Evolutionary conservation across 1,140 invertebrate genomes (phyloP).

Genomic region (Ericerus pela): DNA sequence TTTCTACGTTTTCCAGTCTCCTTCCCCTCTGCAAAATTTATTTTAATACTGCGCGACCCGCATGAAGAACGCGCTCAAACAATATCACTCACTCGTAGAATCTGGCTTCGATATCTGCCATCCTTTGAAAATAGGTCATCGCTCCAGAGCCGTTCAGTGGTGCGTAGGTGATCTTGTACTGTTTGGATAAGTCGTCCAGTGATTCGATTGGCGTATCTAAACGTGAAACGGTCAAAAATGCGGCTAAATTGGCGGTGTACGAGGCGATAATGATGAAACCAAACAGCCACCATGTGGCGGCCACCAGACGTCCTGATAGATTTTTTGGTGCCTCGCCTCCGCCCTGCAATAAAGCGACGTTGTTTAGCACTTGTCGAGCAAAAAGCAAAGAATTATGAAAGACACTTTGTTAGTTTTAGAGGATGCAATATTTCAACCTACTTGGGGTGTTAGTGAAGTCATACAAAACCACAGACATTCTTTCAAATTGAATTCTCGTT

Average conservation of each 20-base stretch:
- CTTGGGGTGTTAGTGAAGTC: constrained; percentile 90
- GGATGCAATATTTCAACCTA: constrained; percentile 18
- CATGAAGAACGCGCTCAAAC: neutral
- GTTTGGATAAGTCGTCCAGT: constrained; percentile 80
- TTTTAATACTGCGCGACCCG: neutral
- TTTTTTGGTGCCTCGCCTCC: constrained; percentile 94
- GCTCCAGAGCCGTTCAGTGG: constrained; percentile 69
- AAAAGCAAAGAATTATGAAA: no score
- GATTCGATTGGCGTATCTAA: constrained; percentile 84
- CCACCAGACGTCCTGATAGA: constrained; percentile 77
- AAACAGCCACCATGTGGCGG: constrained; percentile 95
- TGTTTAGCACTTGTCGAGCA: no score
- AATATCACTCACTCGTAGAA: constrained; percentile 84
- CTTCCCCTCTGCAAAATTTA: no score
- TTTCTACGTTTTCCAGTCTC: no score
- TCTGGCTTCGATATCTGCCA: constrained; percentile 84
- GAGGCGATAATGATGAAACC: constrained; percentile 97
- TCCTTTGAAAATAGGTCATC: constrained; percentile 86
- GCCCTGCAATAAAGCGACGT: constrained; percentile 42
- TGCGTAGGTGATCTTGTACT: constrained; percentile 90
- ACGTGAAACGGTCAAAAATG: constrained; percentile 82
- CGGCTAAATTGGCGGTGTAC: constrained; percentile 92
- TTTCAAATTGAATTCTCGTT: constrained; percentile 85
- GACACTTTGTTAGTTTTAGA: no score
- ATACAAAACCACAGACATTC: constrained; percentile 98